Base-by-base conservation (phyloP, 2,113 vertebrate species). In the Dromaius novaehollandiae region DNA sequence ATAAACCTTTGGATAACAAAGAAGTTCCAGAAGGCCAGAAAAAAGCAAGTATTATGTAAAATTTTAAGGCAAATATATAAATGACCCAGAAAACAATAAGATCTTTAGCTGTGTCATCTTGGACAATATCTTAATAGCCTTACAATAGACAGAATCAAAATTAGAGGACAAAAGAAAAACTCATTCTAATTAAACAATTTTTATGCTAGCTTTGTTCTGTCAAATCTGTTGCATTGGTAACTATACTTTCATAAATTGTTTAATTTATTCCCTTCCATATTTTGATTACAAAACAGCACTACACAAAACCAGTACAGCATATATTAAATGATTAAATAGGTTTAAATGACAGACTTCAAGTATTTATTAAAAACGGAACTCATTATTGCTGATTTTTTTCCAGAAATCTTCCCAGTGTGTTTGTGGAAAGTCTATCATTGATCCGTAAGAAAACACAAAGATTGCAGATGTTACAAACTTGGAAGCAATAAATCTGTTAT, bases 281-380 rank as follows among this genome's bases (percentile, higher is more conserved):
- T 96, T 92, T 95, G 65, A 94, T 93, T 95, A 84, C 74, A 87
- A 92, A 95, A 79, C 42, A 90, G 24, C 25, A 84, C 56, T 51
- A 56, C 48, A 89, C 51, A 93, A 88, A 95, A 36, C 51, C 69
- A 89, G 71, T 55, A 50, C 7, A 89, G 60, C 25, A 56, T 13
- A 73, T 28, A 93, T 51, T 75, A 74, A 86, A 84, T 78, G 13
- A 86, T 75, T 92, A 81, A 78, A 93, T 56, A 63, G 51, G 28
- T 38, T 81, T 92, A 92, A 95, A 82, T 82, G 55, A 75, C 56
- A 92, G 51, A 82, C n/a, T 71, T 92, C 40, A 76, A 93, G n/a
- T 71, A 78, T 74, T 93, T 76, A 55, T 74, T 86, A 9, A 17
- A 71, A 79, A 40, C 26, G 14, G 46, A 88, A n/a, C 61, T 79